Base-by-base conservation (phyloP, 2,797 vertebrate genomes). In the Micromesistius poutassou region DNA sequence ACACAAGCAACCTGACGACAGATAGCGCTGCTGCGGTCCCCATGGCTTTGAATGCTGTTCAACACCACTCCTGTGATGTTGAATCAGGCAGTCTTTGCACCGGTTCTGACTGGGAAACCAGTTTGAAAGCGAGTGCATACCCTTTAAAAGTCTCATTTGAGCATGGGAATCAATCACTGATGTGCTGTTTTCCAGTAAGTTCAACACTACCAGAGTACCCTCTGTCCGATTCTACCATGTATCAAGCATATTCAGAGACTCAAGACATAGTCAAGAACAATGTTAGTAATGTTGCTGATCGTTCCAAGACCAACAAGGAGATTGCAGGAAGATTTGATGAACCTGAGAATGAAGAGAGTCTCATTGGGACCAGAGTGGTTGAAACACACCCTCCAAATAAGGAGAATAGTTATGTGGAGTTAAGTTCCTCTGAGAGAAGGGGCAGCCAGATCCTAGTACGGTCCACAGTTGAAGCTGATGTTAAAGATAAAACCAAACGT, bases 261-360 rank as follows among this genome's bases (percentile, higher is more conserved):
- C 0, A 25, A 55, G 42, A 62, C 74, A 25, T 8, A 1, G 30
- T 55, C 28, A 76, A 80, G 78, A 73, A 71, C 31, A 72, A 74
- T 73, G 5, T 8, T 8, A 7, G 8, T 38, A 0, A 73, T 77
- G 25, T 22, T 25, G 19, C 46, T 66, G 74, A 76, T 30, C 1
- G 10, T 6, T 22, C 30, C 50, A 35, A 36, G 4, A 19, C 62
- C 66, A 16, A 13, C n/a, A 81, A 5, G 16, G 79, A 68, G 31
- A 72, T 14, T 1, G 72, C 80, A 46, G 83, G 84, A 73, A 72
- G 1, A 22, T 36, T 30, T 76, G 71, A 71, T 22, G 8, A 0
- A 72, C 13, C 50, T 19, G 28, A 0, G 5, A 70, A 25, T 1
- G 74, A 85, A 75, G 77, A 81, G 42, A 19, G 46, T 13, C 35